Conservation (phyloP, 2,888 invertebrate species). For the Ommatoiulus sabulosus region DNA sequence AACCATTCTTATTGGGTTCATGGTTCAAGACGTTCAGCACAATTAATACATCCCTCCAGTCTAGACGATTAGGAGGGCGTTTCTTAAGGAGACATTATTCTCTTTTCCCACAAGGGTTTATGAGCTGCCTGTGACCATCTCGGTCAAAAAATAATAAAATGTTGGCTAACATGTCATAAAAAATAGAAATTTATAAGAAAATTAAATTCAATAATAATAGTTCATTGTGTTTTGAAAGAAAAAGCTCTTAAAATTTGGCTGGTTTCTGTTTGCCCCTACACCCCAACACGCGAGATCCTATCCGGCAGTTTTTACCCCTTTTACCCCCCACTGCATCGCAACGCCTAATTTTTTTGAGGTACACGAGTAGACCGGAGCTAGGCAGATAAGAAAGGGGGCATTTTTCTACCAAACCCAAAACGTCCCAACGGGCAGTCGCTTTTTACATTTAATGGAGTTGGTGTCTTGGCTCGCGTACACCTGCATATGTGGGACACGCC, state of each 20-base stretch:
- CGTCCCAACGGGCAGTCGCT: slow-evolving; percentile 34
- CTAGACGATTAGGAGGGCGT: slow-evolving; percentile 3
- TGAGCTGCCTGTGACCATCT: not conserved
- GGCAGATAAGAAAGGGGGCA: slow-evolving; percentile 22
- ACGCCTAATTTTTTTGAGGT: slow-evolving; percentile 29
- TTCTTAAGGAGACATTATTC: not conserved
- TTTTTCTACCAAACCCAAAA: slow-evolving; percentile 8
- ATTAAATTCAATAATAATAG: slow-evolving; percentile 28
- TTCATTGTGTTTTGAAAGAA: slow-evolving; percentile 34
- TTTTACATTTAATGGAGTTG: slow-evolving; percentile 5
- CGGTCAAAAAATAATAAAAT: not conserved
- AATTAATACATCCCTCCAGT: not conserved
- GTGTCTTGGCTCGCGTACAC: slow-evolving; percentile 27
- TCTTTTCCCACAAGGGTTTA: not conserved
- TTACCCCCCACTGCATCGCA: slow-evolving; percentile 13
- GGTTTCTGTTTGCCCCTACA: not conserved
- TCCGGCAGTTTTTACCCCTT: slow-evolving; percentile 22
- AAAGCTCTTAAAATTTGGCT: slow-evolving; percentile 13
- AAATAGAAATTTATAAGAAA: not conserved
- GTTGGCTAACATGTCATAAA: not conserved
- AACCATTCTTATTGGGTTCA: slow-evolving; percentile 13
- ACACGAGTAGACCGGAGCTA: slow-evolving; percentile 20
- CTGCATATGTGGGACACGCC: slow-evolving; percentile 11
- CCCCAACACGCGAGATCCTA: slow-evolving; percentile 12
- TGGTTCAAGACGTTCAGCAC: not conserved